Base-by-base conservation (phyloP, 2,113 vertebrate species). In the Shinisaurus crocodilurus region DNA sequence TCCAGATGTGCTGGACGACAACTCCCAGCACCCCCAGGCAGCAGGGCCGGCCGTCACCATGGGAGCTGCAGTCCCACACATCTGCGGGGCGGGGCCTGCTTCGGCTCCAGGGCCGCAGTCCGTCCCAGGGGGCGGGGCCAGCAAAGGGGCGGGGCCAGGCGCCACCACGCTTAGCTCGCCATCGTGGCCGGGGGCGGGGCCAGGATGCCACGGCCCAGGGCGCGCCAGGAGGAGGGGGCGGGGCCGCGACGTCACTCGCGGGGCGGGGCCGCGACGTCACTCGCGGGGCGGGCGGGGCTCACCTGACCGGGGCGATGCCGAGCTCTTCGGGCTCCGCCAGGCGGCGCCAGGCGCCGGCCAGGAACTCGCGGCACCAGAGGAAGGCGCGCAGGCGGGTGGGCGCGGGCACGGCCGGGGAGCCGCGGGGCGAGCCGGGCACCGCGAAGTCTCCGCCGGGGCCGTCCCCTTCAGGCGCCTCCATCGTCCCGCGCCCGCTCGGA, bases 261-360 rank as follows among this genome's bases (percentile, higher is more conserved):
- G 82, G 84, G 40, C 75, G 76, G 57, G n/a, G 75, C 1, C 23
- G 85, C 40, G n/a, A 6, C 4, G 63, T n/a, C n/a, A n/a, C n/a
- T 43, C 29, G 10, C 60, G 80, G 0, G 81, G 48, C 29, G 50
- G 8, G 40, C 70, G 0, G 1, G 90, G 77, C 95, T 91, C 94
- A 98, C 98, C 98, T 98, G 93, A 98, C 95, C 18, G 98, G 98
- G 90, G 95, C 96, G 82, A 98, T 97, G 75, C 97, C 91, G 89
- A 98, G 98, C 60, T 98, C 97, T 6, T 93, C 92, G 13, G 97
- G 97, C 7, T 32, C 88, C 57, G 97, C 94, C 5, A 72, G 95
- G 89, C 94, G 97, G 92, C 97, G 98, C 98, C 98, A 98, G 5
- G 98, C 97, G 6, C 98, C 98, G 3, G 97, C 98, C 89, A 98